phyloP scores from a whole-genome alignment of 2,113 vertebrate species.

The Ciconia maguari region DNA sequence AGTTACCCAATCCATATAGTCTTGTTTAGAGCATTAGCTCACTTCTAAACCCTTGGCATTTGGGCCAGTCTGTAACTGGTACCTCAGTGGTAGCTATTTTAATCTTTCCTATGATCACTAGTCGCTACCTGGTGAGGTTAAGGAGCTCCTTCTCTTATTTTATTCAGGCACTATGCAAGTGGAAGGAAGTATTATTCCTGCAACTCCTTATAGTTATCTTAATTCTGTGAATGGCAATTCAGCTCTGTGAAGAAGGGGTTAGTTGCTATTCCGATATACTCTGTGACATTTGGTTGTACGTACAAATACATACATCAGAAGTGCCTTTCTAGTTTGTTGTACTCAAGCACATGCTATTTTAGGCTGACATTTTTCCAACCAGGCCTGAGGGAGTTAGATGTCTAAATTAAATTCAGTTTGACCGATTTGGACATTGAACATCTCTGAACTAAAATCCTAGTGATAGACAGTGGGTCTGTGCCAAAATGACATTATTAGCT shows the following conservation, averaged over 20 bases:
- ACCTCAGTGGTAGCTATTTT: conserved; percentile 15
- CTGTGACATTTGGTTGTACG: background rate
- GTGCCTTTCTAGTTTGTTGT: background rate
- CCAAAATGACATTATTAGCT: background rate
- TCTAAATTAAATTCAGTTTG: conserved; percentile 55
- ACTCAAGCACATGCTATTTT: conserved; percentile 42
- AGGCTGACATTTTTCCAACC: conserved; percentile 57
- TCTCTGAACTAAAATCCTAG: background rate
- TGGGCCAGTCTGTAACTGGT: conserved; percentile 11
- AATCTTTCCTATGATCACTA: background rate
- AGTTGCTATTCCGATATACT: background rate
- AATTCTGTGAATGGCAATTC: background rate
- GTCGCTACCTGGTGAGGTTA: background rate
- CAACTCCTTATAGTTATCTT: background rate
- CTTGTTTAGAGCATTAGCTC: conserved; percentile 59
- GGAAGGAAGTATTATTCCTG: background rate
- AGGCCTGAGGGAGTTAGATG: conserved; percentile 44
- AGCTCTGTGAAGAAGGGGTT: background rate
- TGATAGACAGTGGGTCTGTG: background rate
- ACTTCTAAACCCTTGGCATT: conserved; percentile 43
- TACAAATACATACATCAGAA: background rate
- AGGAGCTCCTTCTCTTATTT: background rate
- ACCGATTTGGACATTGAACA: conserved; percentile 11
- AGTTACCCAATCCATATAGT: background rate
- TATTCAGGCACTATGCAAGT: background rate